These are phyloP conservation scores for Leucopsar rothschildi DNA, from an alignment of 2,113 vertebrate genomes.

Conservation along the genomic window DNA sequence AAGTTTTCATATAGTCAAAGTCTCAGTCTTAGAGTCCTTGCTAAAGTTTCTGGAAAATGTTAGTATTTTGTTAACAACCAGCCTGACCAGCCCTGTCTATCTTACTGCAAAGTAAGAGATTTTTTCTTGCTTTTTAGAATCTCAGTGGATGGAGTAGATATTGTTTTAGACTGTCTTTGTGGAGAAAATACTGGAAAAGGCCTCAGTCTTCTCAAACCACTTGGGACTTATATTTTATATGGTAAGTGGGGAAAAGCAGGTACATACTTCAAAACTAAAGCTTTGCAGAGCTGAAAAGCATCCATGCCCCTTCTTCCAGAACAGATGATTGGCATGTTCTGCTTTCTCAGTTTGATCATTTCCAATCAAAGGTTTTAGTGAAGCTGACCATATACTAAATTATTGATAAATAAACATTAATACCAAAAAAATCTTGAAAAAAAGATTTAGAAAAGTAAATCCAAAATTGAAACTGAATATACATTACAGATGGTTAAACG, in stretches of 20 bases:
- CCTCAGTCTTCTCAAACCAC: constrained; percentile 89
- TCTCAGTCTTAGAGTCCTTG: background rate
- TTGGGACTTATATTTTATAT: constrained; percentile 96
- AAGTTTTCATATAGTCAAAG: background rate
- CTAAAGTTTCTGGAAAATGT: background rate
- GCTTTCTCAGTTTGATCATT: background rate
- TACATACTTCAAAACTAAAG: background rate
- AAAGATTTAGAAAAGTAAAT: background rate
- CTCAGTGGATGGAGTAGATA: constrained; percentile 92
- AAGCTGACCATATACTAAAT: background rate
- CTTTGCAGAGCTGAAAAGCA: background rate
- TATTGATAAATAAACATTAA: background rate
- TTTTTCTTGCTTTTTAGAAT: constrained; percentile 76
- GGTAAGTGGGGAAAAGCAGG: constrained; percentile 74
- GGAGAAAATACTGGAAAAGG: constrained; percentile 97
- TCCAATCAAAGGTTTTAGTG: background rate
- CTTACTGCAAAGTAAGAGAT: background rate
- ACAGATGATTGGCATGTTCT: background rate
- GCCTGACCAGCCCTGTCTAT: background rate
- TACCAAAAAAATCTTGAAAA: background rate
- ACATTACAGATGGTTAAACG: background rate
- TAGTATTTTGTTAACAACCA: background rate
- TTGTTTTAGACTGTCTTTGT: constrained; percentile 94
- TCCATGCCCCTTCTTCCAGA: background rate
- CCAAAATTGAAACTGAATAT: background rate